Conservation (phyloP, 2,113 vertebrate species). For the Peromyscus polionotus region DNA sequence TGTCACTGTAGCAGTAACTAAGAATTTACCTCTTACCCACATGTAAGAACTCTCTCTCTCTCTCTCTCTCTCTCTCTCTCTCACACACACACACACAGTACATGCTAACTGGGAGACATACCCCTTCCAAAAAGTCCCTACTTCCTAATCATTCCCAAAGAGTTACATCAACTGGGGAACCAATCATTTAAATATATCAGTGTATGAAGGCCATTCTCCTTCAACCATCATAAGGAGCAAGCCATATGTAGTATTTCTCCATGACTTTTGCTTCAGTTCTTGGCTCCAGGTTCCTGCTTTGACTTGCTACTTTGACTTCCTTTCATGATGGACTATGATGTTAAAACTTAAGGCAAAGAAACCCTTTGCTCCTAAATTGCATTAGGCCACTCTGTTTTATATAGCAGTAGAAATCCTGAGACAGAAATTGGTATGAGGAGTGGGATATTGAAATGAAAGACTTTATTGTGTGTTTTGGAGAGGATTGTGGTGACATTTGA, state of each 20-base stretch:
- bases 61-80: not conserved
- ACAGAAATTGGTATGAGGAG: not conserved
- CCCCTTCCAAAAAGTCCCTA: not conserved
- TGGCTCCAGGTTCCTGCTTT: not conserved
- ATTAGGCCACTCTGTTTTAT: too few species aligned
- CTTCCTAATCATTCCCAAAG: not conserved
- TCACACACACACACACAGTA: not conserved
- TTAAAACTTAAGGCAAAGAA: not conserved
- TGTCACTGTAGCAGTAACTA: not conserved
- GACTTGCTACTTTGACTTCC: not conserved
- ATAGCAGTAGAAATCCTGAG: not conserved
- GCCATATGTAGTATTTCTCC: not conserved
- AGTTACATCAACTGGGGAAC: not conserved
- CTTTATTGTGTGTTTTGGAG: not conserved
- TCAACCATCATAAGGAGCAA: not conserved
- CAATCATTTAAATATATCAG: not conserved
- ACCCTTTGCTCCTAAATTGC: not conserved
- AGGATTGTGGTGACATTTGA: not conserved
- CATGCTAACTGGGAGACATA: not conserved
- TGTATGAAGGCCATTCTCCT: not conserved
- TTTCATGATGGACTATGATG: not conserved
- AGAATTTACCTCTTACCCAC: not conserved
- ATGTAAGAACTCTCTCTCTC: not conserved
- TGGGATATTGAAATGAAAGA: not conserved
- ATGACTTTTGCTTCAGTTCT: not conserved